Percentiles rank a stretch among this genome's conserved stretches.
phyloP scores from a whole-genome alignment of 2,888 invertebrate species.

The Phyto melanocephala region DNA sequence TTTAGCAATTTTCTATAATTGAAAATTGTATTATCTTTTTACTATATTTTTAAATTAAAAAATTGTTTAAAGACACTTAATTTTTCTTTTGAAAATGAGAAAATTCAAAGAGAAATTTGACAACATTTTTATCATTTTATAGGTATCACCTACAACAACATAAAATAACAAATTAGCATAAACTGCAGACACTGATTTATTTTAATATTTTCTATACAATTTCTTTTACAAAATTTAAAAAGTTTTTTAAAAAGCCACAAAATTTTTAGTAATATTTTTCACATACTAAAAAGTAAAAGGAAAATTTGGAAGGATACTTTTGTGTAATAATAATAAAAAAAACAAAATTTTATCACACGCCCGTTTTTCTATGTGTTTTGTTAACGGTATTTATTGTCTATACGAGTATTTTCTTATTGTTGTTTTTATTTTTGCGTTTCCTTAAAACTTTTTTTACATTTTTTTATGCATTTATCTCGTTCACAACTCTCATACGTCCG shows the following conservation, averaged over 20 bases:
- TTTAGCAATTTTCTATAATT: not conserved
- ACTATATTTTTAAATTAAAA: not conserved
- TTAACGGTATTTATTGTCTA: constrained; percentile 30
- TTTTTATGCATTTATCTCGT: not conserved
- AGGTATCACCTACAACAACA: too few relatives aligned
- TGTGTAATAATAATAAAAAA: not conserved
- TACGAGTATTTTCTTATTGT: constrained; percentile 37
- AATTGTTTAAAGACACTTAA: not conserved
- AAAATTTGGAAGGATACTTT: too few relatives aligned
- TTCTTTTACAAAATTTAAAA: too few relatives aligned
- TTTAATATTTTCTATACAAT: not conserved
- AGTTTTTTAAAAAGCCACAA: not conserved
- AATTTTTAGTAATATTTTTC: not conserved
- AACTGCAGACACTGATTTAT: not conserved
- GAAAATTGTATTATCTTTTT: not conserved
- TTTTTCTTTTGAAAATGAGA: not conserved
- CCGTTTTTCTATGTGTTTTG: constrained; percentile 40
- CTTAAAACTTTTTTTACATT: constrained; percentile 7
- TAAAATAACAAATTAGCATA: too few relatives aligned
- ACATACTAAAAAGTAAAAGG: too few relatives aligned
- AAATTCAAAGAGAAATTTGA: too few relatives aligned
- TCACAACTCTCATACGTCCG: constrained; percentile 31
- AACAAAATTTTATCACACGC: constrained; percentile 42
- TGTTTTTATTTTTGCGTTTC: not conserved
- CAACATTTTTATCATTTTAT: too few relatives aligned